Base-by-base conservation (phyloP, 2,888 invertebrate species). In the Drepanosiphum platanoidis region DNA sequence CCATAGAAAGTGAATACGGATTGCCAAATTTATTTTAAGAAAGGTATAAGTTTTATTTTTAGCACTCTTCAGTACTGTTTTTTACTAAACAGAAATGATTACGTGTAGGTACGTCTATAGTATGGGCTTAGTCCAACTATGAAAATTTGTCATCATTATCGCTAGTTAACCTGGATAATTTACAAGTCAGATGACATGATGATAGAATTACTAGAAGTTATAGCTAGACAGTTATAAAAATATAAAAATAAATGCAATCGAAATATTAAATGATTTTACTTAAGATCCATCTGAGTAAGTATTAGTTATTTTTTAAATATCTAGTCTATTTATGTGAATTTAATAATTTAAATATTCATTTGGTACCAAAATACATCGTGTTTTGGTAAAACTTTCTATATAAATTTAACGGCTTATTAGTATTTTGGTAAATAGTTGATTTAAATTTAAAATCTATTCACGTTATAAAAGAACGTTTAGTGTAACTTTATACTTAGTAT, bases 21-120 rank as follows among this genome's bases (percentile, higher is more conserved):
- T 61, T 61, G 61, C 61, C 61, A 61, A 61, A 61, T 61, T 27
- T 61, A 61, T 61, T 61, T 61, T 61, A 61, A 61, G 27, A 61
- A 61, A 61, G 27, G 27, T 8, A 27, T 27, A 61, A 18, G 52
- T 5, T 61, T 61, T 61, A 61, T 61, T 61, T 27, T 27, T 61
- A 27, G 61, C n/a, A 27, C 27, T 22, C 61, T 52, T 52, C 61
- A 61, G 27, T 61, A 27, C 61, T 22, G n/a, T 61, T 27, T 61
- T 52, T 52, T 52, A 71, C 27, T 27, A 39, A 36, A 27, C 27
- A 39, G 36, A n/a, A 39, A 27, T 9, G 9, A 30, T 34, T 34
- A 68, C 22, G 32, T 34, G 8, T 68, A n/a, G n/a, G 2, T 61
- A 11, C 27, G 8, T 61, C 27, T 61, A 32, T 32, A 39, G 15